Evolutionary conservation across 2,888 invertebrate species (phyloP), one percentile per base, ranked within the genome.

Genomic region (Rhagophthalmus giganteus): DNA sequence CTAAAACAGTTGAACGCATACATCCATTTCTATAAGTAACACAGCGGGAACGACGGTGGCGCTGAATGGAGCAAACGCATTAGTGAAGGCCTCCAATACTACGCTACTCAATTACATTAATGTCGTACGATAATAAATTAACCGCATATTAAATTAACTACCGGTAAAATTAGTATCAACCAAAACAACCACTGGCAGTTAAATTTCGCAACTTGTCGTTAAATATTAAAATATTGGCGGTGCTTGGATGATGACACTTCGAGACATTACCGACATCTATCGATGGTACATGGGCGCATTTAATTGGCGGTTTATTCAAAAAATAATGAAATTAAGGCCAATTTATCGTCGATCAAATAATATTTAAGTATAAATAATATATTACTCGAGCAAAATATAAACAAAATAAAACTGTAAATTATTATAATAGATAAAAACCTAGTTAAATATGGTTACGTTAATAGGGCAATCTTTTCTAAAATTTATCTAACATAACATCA

Each of bases 1-100:
- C 65, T 68, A 64, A 69, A 71, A 72, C 71, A 69, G 68, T 64
- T 65, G 71, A 71, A 73, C 71, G 72, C 69, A 72, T 69, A 67
- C 51, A 35, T 62, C 61, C 62, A 61, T 66, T 69, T 65, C 67
- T 57, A 44, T 46, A 45, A 37, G 15, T 41, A 44, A 48, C 37
- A 38, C 51, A 49, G 53, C 54, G 57, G 56, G 54, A 64, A 66
- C 68, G 62, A 64, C 67, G 64, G 66, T 67, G 66, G 63, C 64
- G 59, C 60, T 60, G 60, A 61, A 67, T 68, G 62, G 70, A 70
- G 70, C 70, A 68, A 70, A 70, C 70, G 68, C 69, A 62, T 59
- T 57, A 60, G 61, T 65, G 67, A 67, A 67, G 67, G 62, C 61
- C 64, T 65, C 53, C 32, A 53, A 49, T 46, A 64, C 62, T 52